phyloP scores from a whole-genome alignment of 2,797 vertebrate genomes.

The Paramormyrops hopkinsi region DNA sequence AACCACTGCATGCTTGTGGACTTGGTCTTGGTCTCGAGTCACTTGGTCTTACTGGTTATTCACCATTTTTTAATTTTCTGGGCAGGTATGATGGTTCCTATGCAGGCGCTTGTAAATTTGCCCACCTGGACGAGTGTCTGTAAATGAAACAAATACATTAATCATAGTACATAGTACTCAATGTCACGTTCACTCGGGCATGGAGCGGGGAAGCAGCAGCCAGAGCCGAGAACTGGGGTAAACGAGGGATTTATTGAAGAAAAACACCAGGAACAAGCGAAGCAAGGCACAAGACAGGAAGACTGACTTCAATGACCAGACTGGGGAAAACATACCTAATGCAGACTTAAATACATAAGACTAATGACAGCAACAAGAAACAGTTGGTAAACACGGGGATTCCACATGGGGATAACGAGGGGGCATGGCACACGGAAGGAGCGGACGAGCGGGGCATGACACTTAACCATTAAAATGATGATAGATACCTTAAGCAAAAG shows the following conservation, averaged over 20 bases:
- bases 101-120: slow-evolving; percentile 39
- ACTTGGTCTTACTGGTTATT: slow-evolving; percentile 37
- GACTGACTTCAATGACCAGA: not conserved
- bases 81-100: slow-evolving; percentile 34
- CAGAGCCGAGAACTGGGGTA: not conserved
- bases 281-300: not conserved
- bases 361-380: not conserved
- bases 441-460: not conserved
- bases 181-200: not conserved
- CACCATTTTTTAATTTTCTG: slow-evolving; percentile 40
- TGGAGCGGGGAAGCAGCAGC: not conserved
- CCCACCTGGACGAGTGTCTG: slow-evolving; percentile 36
- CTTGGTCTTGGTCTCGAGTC: slow-evolving; percentile 17
- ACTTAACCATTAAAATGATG: slow-evolving; percentile 39
- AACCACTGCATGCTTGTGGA: slow-evolving; percentile 14
- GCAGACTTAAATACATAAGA: not conserved
- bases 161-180: not conserved
- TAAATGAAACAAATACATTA: slow-evolving; percentile 24
- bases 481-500: slow-evolving; percentile 29
- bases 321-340: not conserved
- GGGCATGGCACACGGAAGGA: not conserved
- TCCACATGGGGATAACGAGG: not conserved
- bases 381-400: not conserved
- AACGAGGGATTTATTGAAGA: not conserved
- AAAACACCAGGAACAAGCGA: not conserved